Conservation (phyloP, 2,888 invertebrate species). For the Campoplex capitator region DNA sequence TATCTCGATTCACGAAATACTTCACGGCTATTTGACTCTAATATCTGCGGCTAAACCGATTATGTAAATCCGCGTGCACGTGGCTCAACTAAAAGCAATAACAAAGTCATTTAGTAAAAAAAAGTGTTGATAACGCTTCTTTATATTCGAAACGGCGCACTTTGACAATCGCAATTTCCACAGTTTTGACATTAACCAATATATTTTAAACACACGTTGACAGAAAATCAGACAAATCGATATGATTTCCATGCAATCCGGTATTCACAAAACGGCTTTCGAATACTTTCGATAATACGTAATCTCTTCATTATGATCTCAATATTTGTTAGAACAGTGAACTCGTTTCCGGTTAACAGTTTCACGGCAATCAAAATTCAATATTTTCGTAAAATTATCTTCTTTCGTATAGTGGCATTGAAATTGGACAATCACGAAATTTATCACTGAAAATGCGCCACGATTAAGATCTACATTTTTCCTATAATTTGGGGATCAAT, state of each 20-base stretch:
- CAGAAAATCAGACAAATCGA: not conserved
- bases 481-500: no score
- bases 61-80: conserved; percentile 9
- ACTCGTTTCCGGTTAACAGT: not conserved
- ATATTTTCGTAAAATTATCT: not conserved
- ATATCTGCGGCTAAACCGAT: conserved; percentile 61
- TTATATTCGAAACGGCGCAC: not conserved
- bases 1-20: conserved; percentile 42
- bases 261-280: not conserved
- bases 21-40: conserved; percentile 55
- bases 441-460: no score
- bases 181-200: not conserved
- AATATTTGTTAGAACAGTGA: not conserved
- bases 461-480: no score
- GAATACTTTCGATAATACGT: not conserved
- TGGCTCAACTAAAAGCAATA: conserved; percentile 8
- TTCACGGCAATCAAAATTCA: not conserved
- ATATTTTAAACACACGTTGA: not conserved
- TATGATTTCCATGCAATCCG: not conserved
- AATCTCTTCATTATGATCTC: no score
- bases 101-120: conserved; percentile 25
- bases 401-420: not conserved
- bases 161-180: not conserved
- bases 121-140: conserved; percentile 14
- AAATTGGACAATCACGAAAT: not conserved